Base-by-base conservation (phyloP, 2,797 vertebrate species). In the Synaphobranchus kaupii region DNA sequence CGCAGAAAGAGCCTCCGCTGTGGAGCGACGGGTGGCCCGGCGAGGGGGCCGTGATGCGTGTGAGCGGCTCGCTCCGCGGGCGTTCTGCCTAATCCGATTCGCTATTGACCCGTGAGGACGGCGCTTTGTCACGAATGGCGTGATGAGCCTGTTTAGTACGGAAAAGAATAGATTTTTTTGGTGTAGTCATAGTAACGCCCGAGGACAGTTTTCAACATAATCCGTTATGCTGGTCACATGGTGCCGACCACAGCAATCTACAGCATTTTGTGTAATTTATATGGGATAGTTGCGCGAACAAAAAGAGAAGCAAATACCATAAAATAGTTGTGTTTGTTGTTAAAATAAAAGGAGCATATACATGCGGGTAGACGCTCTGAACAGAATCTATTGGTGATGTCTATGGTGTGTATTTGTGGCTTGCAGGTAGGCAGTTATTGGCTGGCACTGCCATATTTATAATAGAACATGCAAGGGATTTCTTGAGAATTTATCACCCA, bases 161-260 rank as follows among this genome's bases (percentile, higher is more conserved):
- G 73, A n/a, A 20, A 81, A 81, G 6, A 81, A 81, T 81, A 20
- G 44, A 81, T 81, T 81, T 81, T 76, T 78, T 34, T 81, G 6
- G 6, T n/a, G 22, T n/a, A n/a, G 10, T 48, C 7, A 48, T 81
- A 50, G 22, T 25, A 81, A 50, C 25, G 25, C 44, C 47, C 22
- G 2, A 48, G 47, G 47, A 81, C 7, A 50, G 3, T 28, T 48
- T 81, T 81, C 44, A 9, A 12, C 44, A 81, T 10, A 3, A 50
- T 48, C 8, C 9, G 44, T 50, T 47, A 9, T 81, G 22, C 47
- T 10, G 22, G 78, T 25, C 47, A 50, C 25, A 25, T 10, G 78
- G 44, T 50, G 20, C 47, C 47, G n/a, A 22, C 73, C 73, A 78
- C 44, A 81, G 20, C 20, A 20, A 13, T 7, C 73, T 44, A 39